phyloP scores from a whole-genome alignment of 2,797 vertebrate genomes.

The Diglossa cyanea region DNA sequence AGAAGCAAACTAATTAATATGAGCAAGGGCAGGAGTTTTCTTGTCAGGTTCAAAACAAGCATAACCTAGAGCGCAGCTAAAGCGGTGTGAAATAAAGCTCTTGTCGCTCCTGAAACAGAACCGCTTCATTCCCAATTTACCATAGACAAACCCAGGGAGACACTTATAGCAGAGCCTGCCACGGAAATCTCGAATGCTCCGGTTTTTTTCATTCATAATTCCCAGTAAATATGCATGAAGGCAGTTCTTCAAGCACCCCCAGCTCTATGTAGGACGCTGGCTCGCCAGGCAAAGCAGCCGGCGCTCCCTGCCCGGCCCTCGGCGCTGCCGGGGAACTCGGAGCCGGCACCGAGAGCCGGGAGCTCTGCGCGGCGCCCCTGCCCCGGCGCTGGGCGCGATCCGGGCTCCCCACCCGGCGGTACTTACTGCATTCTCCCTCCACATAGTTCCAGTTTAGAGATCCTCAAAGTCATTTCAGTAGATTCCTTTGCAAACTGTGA shows the following conservation, averaged over 20 bases:
- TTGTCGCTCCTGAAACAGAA: neutral
- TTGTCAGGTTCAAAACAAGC: neutral
- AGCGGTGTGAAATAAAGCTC: neutral
- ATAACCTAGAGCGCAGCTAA: neutral
- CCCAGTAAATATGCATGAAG: neutral
- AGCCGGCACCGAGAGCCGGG: neutral
- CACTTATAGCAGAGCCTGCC: neutral
- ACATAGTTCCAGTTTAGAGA: slow-evolving; percentile 86
- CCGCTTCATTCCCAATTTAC: neutral
- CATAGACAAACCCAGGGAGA: neutral
- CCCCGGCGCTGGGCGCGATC: rapidly evolving
- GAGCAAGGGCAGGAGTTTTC: neutral
- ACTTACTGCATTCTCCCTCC: slow-evolving; percentile 95
- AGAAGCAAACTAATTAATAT: neutral
- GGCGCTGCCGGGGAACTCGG: neutral
- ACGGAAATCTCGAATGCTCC: neutral
- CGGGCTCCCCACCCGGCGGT: neutral
- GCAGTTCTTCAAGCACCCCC: neutral
- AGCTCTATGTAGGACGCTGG: neutral
- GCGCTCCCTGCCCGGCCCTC: rapidly evolving
- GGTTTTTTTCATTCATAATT: neutral
- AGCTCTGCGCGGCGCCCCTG: neutral
- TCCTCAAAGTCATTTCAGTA: slow-evolving; percentile 90
- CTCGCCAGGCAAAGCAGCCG: neutral
- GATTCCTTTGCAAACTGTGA: slow-evolving; percentile 77